Base-by-base conservation (phyloP, 2,797 vertebrate genomes). In the Pseudomugil tenellus region DNA sequence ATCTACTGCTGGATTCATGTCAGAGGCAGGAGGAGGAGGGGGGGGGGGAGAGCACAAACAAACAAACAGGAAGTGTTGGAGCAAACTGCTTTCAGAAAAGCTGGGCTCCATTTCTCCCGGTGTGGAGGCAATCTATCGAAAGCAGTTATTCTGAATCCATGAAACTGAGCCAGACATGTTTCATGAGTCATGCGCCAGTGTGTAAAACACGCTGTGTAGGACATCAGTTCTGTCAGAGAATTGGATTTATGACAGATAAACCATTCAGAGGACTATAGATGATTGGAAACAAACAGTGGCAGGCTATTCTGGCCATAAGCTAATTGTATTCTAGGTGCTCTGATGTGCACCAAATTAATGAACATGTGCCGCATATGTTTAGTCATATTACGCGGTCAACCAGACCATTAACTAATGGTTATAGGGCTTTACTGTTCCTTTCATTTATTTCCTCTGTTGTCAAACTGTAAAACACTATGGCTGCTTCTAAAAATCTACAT, bases 331-430 rank as follows among this genome's bases (percentile, higher is more conserved):
- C 80, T 77, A 77, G 79, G 70, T 61, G 80, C 80, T 81, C 52
- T 87, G 81, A 79, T 81, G 81, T 87, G 86, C 74, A 84, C 70
- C 70, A 87, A 74, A 87, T 85, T 91, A 92, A 91, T 86, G 78
- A 88, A 83, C 87, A 87, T 87, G 84, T 83, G 84, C 74, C 80
- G 74, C 64, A 56, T 72, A 68, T 80, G 80, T 77, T 84, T 83
- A 86, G 79, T 78, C 84, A 87, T 78, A 81, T 80, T 73, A 65
- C 58, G 63, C 61, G 57, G 67, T 84, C 81, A 91, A 84, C 59
- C 77, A 83, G 79, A 85, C 68, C 80, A 83, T 85, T 79, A 87
- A 67, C 69, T 79, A 69, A 80, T 84, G 79, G 77, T 81, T 81
- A 25, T 25, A 63, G 69, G 79, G 72, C 67, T 69, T 58, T 65